These are phyloP conservation scores for Eueides isabella DNA, from an alignment of 1,140 invertebrate species.

Conservation along the genomic window DNA sequence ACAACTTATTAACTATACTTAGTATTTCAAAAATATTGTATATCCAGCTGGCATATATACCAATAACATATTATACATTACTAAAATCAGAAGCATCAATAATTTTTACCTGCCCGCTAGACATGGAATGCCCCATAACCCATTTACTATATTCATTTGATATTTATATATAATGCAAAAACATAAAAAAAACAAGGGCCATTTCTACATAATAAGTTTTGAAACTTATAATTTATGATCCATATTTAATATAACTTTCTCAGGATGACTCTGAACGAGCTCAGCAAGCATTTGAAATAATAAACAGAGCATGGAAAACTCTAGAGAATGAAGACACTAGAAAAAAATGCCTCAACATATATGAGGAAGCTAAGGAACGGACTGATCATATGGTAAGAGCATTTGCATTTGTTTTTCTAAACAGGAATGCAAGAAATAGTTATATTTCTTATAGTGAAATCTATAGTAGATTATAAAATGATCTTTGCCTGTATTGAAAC, in stretches of 20 bases:
- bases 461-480: too few relatives aligned
- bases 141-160: background rate
- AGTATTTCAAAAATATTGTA: too few relatives aligned
- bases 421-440: too few relatives aligned
- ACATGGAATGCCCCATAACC: background rate
- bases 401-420: background rate
- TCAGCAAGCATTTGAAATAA: slow-evolving; percentile 96
- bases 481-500: too few relatives aligned
- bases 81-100: too few relatives aligned
- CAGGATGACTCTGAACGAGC: slow-evolving; percentile 97
- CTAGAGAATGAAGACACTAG: slow-evolving; percentile 97
- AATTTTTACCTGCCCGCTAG: too few relatives aligned
- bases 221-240: background rate
- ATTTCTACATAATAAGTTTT: background rate
- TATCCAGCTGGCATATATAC: too few relatives aligned
- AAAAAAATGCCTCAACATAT: slow-evolving; percentile 97
- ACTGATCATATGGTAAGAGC: slow-evolving; percentile 94
- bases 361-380: slow-evolving; percentile 97
- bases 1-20: too few relatives aligned
- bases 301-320: slow-evolving; percentile 98
- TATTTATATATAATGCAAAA: background rate
- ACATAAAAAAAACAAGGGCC: background rate
- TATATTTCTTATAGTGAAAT: too few relatives aligned
- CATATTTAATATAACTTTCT: slow-evolving; percentile 8
- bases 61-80: too few relatives aligned